These are phyloP conservation scores for Thryonomys swinderianus DNA, from an alignment of 2,113 vertebrate genomes.

Conservation along the genomic window DNA sequence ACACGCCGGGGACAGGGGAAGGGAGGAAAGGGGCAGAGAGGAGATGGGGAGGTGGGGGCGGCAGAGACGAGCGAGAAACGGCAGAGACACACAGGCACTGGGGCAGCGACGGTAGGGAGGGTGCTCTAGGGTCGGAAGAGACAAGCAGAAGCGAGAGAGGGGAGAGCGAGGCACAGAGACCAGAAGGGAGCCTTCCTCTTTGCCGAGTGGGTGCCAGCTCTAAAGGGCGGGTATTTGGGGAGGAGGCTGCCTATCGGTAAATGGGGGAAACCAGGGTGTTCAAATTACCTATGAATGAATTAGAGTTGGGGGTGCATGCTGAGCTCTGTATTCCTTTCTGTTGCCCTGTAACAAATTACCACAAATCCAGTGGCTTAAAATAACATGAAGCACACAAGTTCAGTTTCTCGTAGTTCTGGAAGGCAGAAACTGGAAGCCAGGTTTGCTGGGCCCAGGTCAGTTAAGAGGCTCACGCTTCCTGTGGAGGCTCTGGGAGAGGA, in stretches of 20 bases:
- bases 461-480: not conserved
- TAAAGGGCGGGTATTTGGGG: not conserved
- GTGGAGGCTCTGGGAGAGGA: not conserved
- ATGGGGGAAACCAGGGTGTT: fast-evolving
- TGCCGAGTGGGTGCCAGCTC: not conserved
- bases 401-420: not conserved
- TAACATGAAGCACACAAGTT: not conserved
- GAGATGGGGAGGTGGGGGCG: not conserved
- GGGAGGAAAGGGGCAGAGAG: no score
- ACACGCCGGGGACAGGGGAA: not conserved
- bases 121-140: not conserved
- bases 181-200: not conserved
- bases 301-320: not conserved
- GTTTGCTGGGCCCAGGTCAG: not conserved
- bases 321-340: not conserved
- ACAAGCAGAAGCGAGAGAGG: not conserved
- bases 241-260: not conserved
- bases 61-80: not conserved
- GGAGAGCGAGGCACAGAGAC: not conserved
- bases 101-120: not conserved
- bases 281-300: not conserved
- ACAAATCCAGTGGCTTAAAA: not conserved
- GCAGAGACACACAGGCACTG: not conserved
- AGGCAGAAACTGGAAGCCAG: not conserved
- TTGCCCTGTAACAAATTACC: not conserved